phyloP scores from a whole-genome alignment of 2,113 vertebrate species.

The Grallaria varia region DNA sequence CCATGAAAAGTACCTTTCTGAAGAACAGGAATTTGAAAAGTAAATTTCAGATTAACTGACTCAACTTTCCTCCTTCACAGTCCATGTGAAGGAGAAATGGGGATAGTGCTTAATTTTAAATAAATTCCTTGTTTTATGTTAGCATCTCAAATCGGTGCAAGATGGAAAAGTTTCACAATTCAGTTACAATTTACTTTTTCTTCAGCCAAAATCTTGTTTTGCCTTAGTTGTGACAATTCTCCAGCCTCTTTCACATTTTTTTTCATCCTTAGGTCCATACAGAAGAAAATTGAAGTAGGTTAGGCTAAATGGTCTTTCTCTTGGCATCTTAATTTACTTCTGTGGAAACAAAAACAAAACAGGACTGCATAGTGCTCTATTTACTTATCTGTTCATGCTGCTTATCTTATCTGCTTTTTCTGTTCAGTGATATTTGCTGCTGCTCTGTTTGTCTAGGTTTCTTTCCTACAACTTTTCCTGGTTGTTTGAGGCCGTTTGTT shows the following conservation, averaged over 20 bases:
- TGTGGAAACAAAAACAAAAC: background rate
- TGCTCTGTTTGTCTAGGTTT: background rate
- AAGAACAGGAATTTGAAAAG: background rate
- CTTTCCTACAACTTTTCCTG: background rate
- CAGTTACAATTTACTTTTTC: background rate
- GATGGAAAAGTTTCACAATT: background rate
- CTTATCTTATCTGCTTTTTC: slow-evolving; percentile 17
- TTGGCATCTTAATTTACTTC: background rate
- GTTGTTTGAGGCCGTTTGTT: background rate
- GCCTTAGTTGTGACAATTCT: background rate
- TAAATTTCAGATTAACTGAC: background rate
- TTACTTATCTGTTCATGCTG: background rate
- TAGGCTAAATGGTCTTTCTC: background rate
- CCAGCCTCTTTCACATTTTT: background rate
- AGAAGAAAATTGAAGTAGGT: background rate
- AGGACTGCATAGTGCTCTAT: background rate
- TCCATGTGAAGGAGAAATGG: background rate
- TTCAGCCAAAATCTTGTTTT: background rate
- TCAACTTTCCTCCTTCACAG: background rate
- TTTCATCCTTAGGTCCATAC: background rate
- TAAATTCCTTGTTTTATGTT: background rate
- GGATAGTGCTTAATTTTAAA: background rate
- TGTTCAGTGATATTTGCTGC: background rate
- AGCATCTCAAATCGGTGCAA: background rate
- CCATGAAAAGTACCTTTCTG: background rate